Evolutionary conservation across 1,140 invertebrate species (phyloP), one percentile per base, ranked within the genome.

Genomic region (Physella acuta): DNA sequence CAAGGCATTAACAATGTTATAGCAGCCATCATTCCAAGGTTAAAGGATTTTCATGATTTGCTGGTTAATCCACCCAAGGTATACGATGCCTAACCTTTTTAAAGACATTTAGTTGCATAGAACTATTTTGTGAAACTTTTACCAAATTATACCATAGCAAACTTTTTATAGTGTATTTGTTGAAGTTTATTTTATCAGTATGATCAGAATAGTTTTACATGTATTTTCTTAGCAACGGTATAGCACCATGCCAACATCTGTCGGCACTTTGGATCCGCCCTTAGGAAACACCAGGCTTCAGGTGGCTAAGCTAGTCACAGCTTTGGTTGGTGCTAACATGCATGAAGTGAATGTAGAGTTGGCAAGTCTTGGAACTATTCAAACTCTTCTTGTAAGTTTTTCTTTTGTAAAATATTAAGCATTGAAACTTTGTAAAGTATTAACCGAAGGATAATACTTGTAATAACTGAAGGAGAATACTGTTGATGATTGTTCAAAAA

Each of bases 281-380:
- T 86, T 94, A 77, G 92, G 92, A 36, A 90, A 89, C 79, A 90
- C 91, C 34, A 86, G 93, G 52, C 85, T 94, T 73, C 89, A 91
- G 79, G 89, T 93, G 66, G 88, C 91, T 52, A 90, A 90, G 81
- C 85, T 95, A 69, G 85, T 94, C 68, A 87, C 89, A 49, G 88
- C 89, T 24, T 85, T 94, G 61, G 86, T 94, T 58, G 83, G 86
- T 55, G 89, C 89, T 2, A 90, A 92, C 78, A 90, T 77, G 70
- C 76, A 79, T 68, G 63, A 75, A 59, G 76, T 85, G 58, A 82
- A 83, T 73, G 58, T 76, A 72, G 79, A 83, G 74, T 71, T 85
- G 70, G 76, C 78, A 33, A 73, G 78, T 69, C 75, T 90, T 67
- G 87, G 88, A 73, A 89, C 89, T 75, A 87, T 91, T 68, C 81